Evolutionary conservation across 2,888 invertebrate species (phyloP), one percentile per base, ranked within the genome.

Genomic region (Brachyopa scutellaris): DNA sequence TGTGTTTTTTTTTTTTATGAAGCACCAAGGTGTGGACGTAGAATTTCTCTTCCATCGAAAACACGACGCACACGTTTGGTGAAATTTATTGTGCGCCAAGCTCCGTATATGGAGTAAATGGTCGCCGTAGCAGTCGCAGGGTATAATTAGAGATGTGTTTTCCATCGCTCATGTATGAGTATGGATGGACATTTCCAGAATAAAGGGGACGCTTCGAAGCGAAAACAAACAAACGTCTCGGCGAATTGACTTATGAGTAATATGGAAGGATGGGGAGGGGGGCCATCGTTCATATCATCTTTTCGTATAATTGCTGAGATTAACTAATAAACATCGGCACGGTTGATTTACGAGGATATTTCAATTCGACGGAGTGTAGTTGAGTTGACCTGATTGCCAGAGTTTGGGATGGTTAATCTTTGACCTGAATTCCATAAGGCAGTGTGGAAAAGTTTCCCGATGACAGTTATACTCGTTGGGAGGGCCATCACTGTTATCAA

Each of bases 11-110:
- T 26, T 19, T 19, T 26, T 45, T 59, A 13, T 38, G 55, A 38
- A 49, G 64, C 29, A 47, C 53, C 70, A 77, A 82, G 82, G 82
- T 82, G 82, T 77, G 82, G 82, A 82, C 66, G 77, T 51, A 70
- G 70, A 82, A 82, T 82, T 82, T 82, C 77, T 77, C 66, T 69
- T 74, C 45, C 45, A 23, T 3, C 11, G 61, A 13, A 17, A 42
- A n/a, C n/a, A n/a, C n/a, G 49, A 62, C 74, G 74, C 72, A 66
- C 59, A 69, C 59, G 55, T 67, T 69, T n/a, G 69, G 70, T 64
- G 82, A 82, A 82, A 82, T 82, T 82, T 82, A 82, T 82, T n/a
- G 69, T 70, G 36, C 66, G 15, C 61, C 70, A 36, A 64, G 33
- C 23, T 40, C 64, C 31, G 76, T 59, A 77, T 66, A 61, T 77